Conservation (phyloP, 2,888 invertebrate species). For the Perdita meconis region DNA sequence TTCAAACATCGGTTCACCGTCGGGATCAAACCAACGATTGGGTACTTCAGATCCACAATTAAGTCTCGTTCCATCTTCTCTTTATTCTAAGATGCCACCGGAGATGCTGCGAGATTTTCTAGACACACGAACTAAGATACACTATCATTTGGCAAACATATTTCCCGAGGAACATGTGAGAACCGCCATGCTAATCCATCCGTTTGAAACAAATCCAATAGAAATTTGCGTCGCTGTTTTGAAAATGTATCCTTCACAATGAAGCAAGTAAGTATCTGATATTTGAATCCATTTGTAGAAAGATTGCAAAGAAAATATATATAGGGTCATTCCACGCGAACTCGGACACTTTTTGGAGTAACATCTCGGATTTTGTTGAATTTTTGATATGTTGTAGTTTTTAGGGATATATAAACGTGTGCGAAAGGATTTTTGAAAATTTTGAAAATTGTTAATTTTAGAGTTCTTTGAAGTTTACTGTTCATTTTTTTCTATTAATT, state of each 20-base stretch:
- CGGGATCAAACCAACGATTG: slow-evolving; percentile 75
- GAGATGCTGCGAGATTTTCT: slow-evolving; percentile 80
- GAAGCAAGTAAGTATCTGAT: slow-evolving; percentile 21
- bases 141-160: slow-evolving; percentile 95
- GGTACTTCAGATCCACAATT: slow-evolving; percentile 88
- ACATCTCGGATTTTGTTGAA: too few relatives aligned
- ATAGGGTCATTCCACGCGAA: too few relatives aligned
- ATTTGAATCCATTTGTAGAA: too few relatives aligned
- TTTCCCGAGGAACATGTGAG: slow-evolving; percentile 96
- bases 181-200: slow-evolving; percentile 94
- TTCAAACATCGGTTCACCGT: slow-evolving; percentile 77
- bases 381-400: too few relatives aligned
- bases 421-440: too few relatives aligned
- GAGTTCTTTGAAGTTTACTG: too few relatives aligned
- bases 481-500: too few relatives aligned
- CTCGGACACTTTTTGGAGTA: too few relatives aligned
- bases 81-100: slow-evolving; percentile 84
- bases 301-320: too few relatives aligned
- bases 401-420: too few relatives aligned
- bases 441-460: too few relatives aligned
- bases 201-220: slow-evolving; percentile 87
- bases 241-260: slow-evolving; percentile 12
- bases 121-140: slow-evolving; percentile 91
- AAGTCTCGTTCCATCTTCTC: slow-evolving; percentile 85
- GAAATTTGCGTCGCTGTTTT: slow-evolving; percentile 27